A percentile compares a stretch with the other conserved stretches of the same genome.
Evolutionary conservation across 2,113 vertebrate species (phyloP).

Genomic region (Cricetomys ansorgei): DNA sequence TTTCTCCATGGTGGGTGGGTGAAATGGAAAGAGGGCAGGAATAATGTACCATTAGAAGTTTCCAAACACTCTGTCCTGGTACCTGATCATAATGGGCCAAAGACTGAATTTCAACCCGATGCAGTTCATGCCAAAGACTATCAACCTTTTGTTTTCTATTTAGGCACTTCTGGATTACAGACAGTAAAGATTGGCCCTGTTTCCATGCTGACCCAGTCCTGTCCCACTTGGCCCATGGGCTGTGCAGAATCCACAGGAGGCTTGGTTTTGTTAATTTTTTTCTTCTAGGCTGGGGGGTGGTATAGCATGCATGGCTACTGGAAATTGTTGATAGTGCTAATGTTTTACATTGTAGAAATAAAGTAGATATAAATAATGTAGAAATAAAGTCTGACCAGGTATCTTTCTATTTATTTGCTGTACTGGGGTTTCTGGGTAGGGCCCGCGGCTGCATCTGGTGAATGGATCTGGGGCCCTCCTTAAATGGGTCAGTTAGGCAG

Average conservation of each 20-base stretch:
- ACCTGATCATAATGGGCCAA: background rate
- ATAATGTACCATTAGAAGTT: background rate
- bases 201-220: background rate
- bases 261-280: background rate
- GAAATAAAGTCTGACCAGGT: background rate
- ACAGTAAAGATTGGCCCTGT: background rate
- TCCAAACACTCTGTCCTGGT: background rate
- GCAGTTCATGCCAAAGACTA: background rate
- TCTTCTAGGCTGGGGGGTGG: background rate
- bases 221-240: background rate
- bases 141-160: background rate
- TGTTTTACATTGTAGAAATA: too few relatives aligned
- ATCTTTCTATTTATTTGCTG: background rate
- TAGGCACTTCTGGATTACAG: background rate
- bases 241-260: background rate
- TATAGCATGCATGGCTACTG: background rate
- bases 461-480: too few relatives aligned
- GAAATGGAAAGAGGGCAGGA: background rate
- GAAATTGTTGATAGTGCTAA: too few relatives aligned
- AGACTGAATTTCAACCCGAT: background rate
- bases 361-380: too few relatives aligned
- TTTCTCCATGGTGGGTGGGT: background rate
- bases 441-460: background rate
- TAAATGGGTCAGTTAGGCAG: background rate
- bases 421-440: background rate